These are phyloP conservation scores for Anabacerthia variegaticeps DNA, from an alignment of 2,797 vertebrate species.

Conservation along the genomic window DNA sequence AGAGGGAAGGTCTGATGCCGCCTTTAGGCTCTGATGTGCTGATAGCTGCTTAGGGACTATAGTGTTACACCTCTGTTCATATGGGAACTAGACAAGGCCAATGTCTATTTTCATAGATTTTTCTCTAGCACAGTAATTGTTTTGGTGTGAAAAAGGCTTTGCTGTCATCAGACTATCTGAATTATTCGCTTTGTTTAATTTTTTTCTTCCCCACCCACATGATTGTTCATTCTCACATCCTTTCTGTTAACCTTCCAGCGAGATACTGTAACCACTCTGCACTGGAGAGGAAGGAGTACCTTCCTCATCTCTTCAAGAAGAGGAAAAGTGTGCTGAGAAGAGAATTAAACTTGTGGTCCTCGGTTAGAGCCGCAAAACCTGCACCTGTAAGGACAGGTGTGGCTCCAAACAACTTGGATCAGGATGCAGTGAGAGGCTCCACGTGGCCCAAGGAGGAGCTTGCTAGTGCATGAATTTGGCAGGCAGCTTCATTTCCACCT, in stretches of 20 bases:
- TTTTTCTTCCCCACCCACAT: not conserved
- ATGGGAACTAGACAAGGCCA: not conserved
- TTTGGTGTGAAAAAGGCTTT: not conserved
- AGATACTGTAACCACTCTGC: not conserved
- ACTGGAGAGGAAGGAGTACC: not conserved
- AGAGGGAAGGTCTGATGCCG: not conserved
- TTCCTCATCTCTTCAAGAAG: not conserved
- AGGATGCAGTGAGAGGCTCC: not conserved
- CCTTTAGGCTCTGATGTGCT: not conserved
- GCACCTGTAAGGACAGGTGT: not conserved
- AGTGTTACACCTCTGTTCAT: accelerated
- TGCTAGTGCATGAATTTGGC: not conserved
- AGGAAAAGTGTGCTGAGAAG: not conserved
- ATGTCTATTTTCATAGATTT: not conserved
- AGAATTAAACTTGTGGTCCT: not conserved
- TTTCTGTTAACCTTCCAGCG: not conserved
- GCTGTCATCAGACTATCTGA: not conserved
- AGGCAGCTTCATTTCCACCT: not conserved
- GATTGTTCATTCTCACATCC: not conserved
- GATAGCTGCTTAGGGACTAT: not conserved
- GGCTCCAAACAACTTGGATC: not conserved
- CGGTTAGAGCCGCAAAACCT: not conserved
- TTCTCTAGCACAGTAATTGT: not conserved
- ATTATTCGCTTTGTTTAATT: not conserved
- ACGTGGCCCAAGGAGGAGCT: not conserved